phyloP scores from a whole-genome alignment of 2,888 invertebrate genomes.

The Bellardia pandia region DNA sequence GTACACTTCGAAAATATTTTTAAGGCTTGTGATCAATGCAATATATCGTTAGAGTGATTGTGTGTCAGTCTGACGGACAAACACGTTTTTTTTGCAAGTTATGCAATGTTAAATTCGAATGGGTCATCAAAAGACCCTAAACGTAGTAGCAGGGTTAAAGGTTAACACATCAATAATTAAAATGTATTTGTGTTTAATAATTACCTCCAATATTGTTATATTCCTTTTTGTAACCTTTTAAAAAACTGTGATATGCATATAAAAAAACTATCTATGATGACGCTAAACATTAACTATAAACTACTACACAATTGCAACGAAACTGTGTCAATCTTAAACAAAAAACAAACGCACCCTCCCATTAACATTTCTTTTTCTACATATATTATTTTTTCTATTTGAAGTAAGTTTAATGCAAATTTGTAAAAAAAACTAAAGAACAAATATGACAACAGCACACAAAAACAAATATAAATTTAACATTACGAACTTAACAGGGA shows the following conservation, averaged over 20 bases:
- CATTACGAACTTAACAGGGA: constrained; percentile 21
- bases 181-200: too few species aligned
- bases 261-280: constrained; percentile 29
- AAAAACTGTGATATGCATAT: background rate
- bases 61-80: too few species aligned
- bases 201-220: too few species aligned
- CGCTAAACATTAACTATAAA: constrained; percentile 56
- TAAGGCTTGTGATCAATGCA: too few species aligned
- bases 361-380: constrained; percentile 32
- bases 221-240: background rate
- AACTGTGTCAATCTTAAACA: constrained; percentile 73
- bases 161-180: too few species aligned
- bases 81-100: too few species aligned
- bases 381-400: constrained; percentile 29
- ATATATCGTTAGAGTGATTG: too few species aligned
- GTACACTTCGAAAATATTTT: too few species aligned
- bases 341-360: constrained; percentile 15
- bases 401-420: constrained; percentile 69
- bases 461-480: background rate
- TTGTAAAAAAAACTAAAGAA: constrained; percentile 43
- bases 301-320: constrained; percentile 60
- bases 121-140: too few species aligned
- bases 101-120: too few species aligned
- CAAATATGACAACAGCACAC: constrained; percentile 18
- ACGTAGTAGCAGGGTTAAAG: too few species aligned